Evolutionary conservation across 2,888 invertebrate species (phyloP).

Genomic region (Torymus texanus): DNA sequence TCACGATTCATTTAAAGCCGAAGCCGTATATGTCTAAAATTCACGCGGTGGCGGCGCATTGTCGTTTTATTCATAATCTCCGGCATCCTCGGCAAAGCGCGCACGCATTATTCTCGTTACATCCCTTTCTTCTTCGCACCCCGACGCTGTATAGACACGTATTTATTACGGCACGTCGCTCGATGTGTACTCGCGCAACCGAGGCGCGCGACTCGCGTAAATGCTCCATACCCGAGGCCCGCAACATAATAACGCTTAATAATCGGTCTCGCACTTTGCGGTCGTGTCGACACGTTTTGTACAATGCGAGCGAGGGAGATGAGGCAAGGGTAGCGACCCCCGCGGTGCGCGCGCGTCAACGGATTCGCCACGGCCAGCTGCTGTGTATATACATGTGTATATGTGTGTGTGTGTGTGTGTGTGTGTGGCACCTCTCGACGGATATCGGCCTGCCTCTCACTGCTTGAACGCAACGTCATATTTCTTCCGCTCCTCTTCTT

Average conservation of each 20-base stretch:
- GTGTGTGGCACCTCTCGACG: conserved; percentile 52
- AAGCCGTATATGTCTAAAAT: conserved; percentile 42
- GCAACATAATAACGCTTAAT: conserved; percentile 59
- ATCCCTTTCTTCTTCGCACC: conserved; percentile 41
- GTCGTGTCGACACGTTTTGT: conserved; percentile 56
- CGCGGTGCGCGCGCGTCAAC: conserved; percentile 58
- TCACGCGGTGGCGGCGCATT: conserved; percentile 41
- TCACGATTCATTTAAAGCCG: conserved; percentile 50
- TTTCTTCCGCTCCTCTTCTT: neutral
- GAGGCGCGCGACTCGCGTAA: conserved; percentile 52
- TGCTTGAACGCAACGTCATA: neutral
- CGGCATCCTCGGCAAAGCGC: conserved; percentile 37
- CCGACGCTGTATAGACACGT: conserved; percentile 28
- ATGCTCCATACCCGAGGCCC: conserved; percentile 54
- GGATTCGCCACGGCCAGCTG: conserved; percentile 74
- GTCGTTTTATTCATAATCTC: conserved; percentile 56
- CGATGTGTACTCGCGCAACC: conserved; percentile 58
- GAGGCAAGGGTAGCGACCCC: conserved; percentile 62
- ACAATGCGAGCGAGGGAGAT: conserved; percentile 34
- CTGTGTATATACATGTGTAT: neutral
- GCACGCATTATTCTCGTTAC: conserved; percentile 45
- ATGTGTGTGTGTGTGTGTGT: no score
- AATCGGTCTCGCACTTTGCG: conserved; percentile 58
- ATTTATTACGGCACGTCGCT: conserved; percentile 58
- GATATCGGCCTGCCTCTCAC: neutral